Conservation (phyloP, 92 coral and sea anemone species). For the Epizoanthus illoricatus region DNA sequence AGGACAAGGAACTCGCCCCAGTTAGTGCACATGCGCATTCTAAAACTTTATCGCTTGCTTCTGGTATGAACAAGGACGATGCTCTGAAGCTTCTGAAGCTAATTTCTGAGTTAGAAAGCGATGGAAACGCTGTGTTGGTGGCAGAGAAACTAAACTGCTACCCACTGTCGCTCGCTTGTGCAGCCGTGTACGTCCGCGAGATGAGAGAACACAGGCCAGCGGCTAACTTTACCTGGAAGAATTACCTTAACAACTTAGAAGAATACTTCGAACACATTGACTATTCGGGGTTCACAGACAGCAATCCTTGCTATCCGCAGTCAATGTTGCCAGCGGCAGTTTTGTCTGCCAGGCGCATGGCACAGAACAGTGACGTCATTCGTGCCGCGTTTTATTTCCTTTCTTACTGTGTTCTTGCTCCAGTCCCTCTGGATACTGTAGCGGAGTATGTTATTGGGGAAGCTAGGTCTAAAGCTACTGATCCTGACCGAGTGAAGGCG, state of each 20-base stretch:
- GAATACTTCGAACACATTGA: constrained; percentile 64
- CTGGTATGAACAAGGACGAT: constrained; percentile 77
- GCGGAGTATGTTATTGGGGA: constrained; percentile 55
- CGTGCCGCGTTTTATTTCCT: constrained; percentile 77
- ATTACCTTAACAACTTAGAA: constrained; percentile 56
- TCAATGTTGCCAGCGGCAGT: constrained; percentile 83
- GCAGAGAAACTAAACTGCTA: constrained; percentile 55
- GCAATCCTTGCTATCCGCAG: constrained; percentile 73
- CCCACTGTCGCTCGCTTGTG: constrained; percentile 90
- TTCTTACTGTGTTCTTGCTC: constrained; percentile 80
- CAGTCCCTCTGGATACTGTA: constrained; percentile 82
- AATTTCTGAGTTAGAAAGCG: constrained; percentile 61
- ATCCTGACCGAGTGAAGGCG: constrained; percentile 73
- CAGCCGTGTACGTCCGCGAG: constrained; percentile 86
- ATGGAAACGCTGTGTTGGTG: constrained; percentile 45
- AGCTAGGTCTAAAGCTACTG: constrained; percentile 30
- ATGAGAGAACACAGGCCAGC: constrained; percentile 77
- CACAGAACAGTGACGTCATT: constrained; percentile 66
- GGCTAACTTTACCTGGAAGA: constrained; percentile 76
- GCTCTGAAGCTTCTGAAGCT: constrained; percentile 63
- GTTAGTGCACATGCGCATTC: constrained; percentile 60
- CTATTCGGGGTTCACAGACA: constrained; percentile 73
- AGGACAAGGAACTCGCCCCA: constrained; percentile 77
- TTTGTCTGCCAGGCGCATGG: constrained; percentile 89
- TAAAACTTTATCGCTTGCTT: constrained; percentile 50